Percentiles rank a stretch among this genome's conserved stretches.
phyloP scores from a whole-genome alignment of 2,888 invertebrate species.

The Plebejus melissa region DNA sequence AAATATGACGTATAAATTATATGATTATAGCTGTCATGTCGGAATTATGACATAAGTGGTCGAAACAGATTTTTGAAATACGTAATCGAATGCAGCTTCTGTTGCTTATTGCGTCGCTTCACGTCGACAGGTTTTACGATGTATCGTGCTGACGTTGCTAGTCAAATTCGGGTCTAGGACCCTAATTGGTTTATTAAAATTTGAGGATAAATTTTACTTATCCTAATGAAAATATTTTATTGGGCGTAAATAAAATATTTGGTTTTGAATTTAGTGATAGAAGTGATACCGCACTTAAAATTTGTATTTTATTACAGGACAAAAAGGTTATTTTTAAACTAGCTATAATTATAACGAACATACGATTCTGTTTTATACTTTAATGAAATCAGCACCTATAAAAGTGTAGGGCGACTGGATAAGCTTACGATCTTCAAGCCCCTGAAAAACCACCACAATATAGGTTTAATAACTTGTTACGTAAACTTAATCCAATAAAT shows the following conservation, averaged over 20 bases:
- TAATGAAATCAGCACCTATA: background rate
- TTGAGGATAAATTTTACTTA: no score
- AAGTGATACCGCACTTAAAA: no score
- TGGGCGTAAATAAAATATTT: no score
- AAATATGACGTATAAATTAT: slow-evolving; percentile 15
- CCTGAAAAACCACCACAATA: background rate
- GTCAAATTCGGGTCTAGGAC: no score
- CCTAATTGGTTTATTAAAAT: no score
- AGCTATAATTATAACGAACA: no score
- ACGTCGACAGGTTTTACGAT: background rate
- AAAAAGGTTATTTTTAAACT: no score
- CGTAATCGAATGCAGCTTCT: background rate
- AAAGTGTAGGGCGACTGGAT: background rate
- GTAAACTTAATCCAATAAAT: background rate
- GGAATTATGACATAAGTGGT: background rate
- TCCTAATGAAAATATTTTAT: no score
- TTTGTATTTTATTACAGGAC: no score
- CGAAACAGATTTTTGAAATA: slow-evolving; percentile 5
- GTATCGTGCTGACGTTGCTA: no score
- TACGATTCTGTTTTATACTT: no score
- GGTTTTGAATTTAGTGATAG: no score
- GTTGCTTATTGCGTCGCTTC: background rate
- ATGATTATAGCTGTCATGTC: slow-evolving; percentile 8
- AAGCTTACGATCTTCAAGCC: background rate
- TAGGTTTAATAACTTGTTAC: background rate